Conservation (phyloP, 1,140 invertebrate species). For the Cataglyphis hispanica region DNA sequence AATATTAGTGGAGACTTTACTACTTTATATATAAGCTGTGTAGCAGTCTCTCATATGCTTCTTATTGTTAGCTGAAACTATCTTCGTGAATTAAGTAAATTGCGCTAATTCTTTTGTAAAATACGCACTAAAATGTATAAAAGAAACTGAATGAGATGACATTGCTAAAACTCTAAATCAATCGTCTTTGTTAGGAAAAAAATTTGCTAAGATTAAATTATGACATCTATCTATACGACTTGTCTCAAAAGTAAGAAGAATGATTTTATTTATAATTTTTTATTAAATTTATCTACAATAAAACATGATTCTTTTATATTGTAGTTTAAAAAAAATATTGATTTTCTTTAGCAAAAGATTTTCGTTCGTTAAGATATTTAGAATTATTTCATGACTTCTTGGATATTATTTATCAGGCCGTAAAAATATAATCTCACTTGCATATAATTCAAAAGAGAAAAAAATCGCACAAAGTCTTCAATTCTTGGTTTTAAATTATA, state of each 20-base stretch:
- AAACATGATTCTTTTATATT: neutral
- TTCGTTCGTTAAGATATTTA: too few relatives aligned
- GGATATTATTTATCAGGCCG: too few relatives aligned
- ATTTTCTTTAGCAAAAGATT: neutral
- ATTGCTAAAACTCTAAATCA: conserved; percentile 30
- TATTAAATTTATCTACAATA: neutral
- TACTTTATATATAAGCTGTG: conserved; percentile 41
- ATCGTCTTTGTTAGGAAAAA: neutral
- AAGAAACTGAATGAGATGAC: neutral
- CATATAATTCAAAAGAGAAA: too few relatives aligned
- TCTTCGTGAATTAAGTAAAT: conserved; percentile 51
- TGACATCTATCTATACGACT: neutral
- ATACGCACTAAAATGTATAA: conserved; percentile 30
- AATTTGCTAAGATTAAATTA: neutral
- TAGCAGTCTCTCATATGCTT: conserved; percentile 60
- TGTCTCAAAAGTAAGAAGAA: conserved; percentile 9
- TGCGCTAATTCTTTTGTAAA: conserved; percentile 39
- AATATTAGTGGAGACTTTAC: conserved; percentile 60
- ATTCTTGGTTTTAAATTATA: too few relatives aligned
- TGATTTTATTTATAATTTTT: neutral
- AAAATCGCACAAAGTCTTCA: too few relatives aligned
- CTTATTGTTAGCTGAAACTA: conserved; percentile 49
- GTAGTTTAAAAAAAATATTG: neutral
- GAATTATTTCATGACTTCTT: too few relatives aligned
- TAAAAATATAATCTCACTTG: too few relatives aligned